Evolutionary conservation across 2,113 vertebrate species (phyloP), one percentile per base, ranked within the genome.

Genomic region (Vidua chalybeata): DNA sequence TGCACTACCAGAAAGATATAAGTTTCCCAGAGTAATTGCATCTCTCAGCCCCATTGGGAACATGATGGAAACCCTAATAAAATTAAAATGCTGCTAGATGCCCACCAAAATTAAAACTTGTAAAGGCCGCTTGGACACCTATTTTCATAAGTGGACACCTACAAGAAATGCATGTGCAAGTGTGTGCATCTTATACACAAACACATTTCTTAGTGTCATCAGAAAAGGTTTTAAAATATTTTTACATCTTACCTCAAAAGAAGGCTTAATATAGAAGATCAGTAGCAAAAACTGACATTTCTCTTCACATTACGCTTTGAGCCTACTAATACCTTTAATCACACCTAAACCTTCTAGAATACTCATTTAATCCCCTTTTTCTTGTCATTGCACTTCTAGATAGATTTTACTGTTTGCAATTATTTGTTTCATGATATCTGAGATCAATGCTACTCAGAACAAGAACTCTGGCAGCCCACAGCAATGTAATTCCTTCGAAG

Each of bases 1-100:
- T 22, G n/a, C 37, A 4, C 2, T 21, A 45, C 22, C 31, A n/a
- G 39, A 43, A 76, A 52, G 13, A 64, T 0, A 0, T 1, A 4
- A 28, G 27, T 76, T 35, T 64, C 58, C 6, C 23, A 54, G 26
- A 84, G 23, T 33, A 19, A 41, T 5, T 5, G 0, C 7, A 58
- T 28, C 43, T 71, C 8, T 52, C 4, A 3, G 54, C 20, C 26
- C 35, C 24, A 7, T 0, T 3, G 8, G 9, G 22, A 33, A 43
- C 10, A 13, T 46, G 56, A 43, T 10, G 26, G 37, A 84, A 43
- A 64, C 10, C 18, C 13, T 13, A 31, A 35, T 17, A 30, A 81
- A 89, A 82, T 30, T 30, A 30, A 63, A 41, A 26, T 7, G 5
- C 30, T 27, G 12, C 28, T 56, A 51, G 15, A 87, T 35, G 26